phyloP scores from a whole-genome alignment of 2,113 vertebrate species.

The Empidonax traillii region DNA sequence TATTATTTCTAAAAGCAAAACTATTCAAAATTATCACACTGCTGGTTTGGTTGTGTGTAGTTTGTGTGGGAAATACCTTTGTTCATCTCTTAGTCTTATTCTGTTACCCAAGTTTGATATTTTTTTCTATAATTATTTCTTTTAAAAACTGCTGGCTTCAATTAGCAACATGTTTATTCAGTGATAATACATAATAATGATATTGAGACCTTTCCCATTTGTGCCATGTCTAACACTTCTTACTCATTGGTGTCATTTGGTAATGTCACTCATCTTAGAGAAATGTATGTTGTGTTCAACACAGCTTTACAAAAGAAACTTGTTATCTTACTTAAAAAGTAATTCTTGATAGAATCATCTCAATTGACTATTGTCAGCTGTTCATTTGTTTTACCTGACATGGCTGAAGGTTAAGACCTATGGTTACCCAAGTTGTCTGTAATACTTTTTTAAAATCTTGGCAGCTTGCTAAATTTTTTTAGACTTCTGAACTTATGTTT shows the following conservation, averaged over 20 bases:
- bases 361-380: background rate
- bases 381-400: background rate
- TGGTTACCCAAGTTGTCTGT: background rate
- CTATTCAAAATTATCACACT: background rate
- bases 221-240: background rate
- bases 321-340: background rate
- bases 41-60: background rate
- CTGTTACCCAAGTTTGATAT: background rate
- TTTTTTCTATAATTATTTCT: background rate
- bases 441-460: background rate
- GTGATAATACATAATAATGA: background rate
- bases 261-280: background rate
- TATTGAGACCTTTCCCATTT: background rate
- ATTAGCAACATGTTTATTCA: background rate
- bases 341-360: background rate
- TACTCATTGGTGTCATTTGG: background rate
- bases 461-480: background rate
- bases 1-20: background rate
- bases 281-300: background rate
- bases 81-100: background rate
- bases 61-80: background rate
- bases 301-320: background rate
- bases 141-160: background rate
- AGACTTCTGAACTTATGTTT: background rate
- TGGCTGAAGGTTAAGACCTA: background rate